Base-by-base conservation (phyloP, 1,140 invertebrate species). In the Liolophura sinensis region DNA sequence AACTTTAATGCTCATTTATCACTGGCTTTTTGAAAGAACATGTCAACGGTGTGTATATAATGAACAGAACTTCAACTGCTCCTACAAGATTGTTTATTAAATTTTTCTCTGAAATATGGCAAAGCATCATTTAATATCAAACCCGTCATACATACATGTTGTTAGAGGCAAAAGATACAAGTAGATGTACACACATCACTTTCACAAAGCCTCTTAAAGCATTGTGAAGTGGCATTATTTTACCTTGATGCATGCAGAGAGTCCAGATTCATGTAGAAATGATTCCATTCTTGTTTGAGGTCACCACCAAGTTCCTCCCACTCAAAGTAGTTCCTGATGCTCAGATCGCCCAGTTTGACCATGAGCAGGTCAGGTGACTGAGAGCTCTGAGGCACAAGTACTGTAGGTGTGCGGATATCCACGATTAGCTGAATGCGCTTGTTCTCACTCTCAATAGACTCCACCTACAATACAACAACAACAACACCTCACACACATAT, bases 351-450 rank as follows among this genome's bases (percentile, higher is more conserved):
- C 87, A 92, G 88, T 80, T 92, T 91, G 20, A 93, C 82, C 54
- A 94, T 88, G 52, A 95, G 81, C n/a, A 93, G 86, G 81, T 91
- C 92, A 0, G 91, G 90, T 9, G 91, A 92, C 61, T 91, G 90
- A 22, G 91, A 90, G 75, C 92, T 91, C 76, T 93, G 92, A 0
- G 92, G 93, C 49, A 95, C 81, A 27, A 93, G 81, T 22, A 95
- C 82, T 0, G 91, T 89, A 49, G 92, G 92, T 48, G 89, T 89
- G 77, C 90, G 89, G 68, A 93, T 87, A 77, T 92, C 89, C 58
- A 93, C 87, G 31, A 89, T 89, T 7, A 93, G 79, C 62, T 89
- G 89, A 52, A 93, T 86, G 73, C 89, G 88, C 0, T 88, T 88
- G 47, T 88, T 88, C 68, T 88, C 88, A 40, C 86, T 86, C 60